These are phyloP conservation scores for Drosophila borealis DNA, from an alignment of 2,888 invertebrate genomes.

Conservation along the genomic window DNA sequence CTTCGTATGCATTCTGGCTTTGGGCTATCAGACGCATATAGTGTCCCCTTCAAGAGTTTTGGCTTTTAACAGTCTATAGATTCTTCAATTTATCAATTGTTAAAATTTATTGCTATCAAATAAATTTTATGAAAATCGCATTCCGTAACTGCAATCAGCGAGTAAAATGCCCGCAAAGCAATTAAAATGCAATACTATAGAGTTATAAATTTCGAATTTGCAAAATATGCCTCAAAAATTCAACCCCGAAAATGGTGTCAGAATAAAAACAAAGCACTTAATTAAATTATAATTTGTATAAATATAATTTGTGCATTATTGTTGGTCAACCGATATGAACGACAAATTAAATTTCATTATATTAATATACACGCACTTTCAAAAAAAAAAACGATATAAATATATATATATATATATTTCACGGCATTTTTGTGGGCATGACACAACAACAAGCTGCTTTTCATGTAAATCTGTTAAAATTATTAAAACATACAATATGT, in stretches of 20 bases:
- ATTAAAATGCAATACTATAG: slow-evolving; percentile 15
- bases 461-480: slow-evolving; percentile 11
- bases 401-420: background rate
- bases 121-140: background rate
- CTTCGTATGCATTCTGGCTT: too few species aligned
- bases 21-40: background rate
- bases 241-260: background rate
- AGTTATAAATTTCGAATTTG: background rate
- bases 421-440: slow-evolving; percentile 4
- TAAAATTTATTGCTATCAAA: background rate
- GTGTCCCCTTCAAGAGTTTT: too few species aligned
- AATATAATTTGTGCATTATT: slow-evolving; percentile 29
- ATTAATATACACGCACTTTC: slow-evolving; percentile 8
- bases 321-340: slow-evolving; percentile 24
- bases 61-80: too few species aligned
- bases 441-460: slow-evolving; percentile 3
- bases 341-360: slow-evolving; percentile 40
- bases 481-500: slow-evolving; percentile 22
- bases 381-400: background rate
- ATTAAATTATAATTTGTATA: slow-evolving; percentile 44
- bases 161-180: background rate
- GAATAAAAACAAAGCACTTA: slow-evolving; percentile 26
- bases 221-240: slow-evolving; percentile 3
- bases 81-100: background rate
- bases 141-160: slow-evolving; percentile 13